Evolutionary conservation across 1,140 invertebrate species (phyloP), one percentile per base, ranked within the genome.

Genomic region (Leptinotarsa undecemlineata): DNA sequence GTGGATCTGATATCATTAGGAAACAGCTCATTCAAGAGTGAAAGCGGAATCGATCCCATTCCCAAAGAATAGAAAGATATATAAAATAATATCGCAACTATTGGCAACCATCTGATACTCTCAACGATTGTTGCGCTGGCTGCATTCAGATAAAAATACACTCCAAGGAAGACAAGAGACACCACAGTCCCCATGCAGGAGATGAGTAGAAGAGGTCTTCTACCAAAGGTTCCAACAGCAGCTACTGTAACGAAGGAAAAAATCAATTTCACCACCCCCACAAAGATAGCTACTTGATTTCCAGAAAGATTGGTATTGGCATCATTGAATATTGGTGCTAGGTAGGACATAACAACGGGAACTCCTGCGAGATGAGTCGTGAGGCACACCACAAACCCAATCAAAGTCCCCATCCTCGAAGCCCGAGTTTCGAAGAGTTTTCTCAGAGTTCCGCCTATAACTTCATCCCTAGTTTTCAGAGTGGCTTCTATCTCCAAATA

Each of bases 31-130:
- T 15, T 57, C 3, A n/a, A 17, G 3, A 57, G 14, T 4, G 51
- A 20, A 0, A 17, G 20, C 21, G 68, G 47, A 70, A 70, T 51
- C 1, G 68, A 48, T 21, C 68, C 68, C 15, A 70, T 2, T 5
- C 68, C 68, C 6, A 70, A 15, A 0, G 68, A 51, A 70, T 70
- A 70, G 14, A 26, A 51, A 20, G 17, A 20, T 4, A 70, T 48
- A 23, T 57, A 51, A 13, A 23, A 48, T 0, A 48, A 48, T 11
- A 57, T 20, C 17, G 51, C 20, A 15, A 26, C 3, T 21, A 70
- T 33, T 13, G 68, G 48, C 47, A 70, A 70, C 68, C 68, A 70
- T 51, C 20, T 21, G 8, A 70, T 20, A 14, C 47, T 20, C n/a
- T 70, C 8, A 17, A 57, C 14, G 20, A 70, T 21, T 60, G 17